Conservation (phyloP, 2,797 vertebrate species). For the Limnodromus scolopaceus region DNA sequence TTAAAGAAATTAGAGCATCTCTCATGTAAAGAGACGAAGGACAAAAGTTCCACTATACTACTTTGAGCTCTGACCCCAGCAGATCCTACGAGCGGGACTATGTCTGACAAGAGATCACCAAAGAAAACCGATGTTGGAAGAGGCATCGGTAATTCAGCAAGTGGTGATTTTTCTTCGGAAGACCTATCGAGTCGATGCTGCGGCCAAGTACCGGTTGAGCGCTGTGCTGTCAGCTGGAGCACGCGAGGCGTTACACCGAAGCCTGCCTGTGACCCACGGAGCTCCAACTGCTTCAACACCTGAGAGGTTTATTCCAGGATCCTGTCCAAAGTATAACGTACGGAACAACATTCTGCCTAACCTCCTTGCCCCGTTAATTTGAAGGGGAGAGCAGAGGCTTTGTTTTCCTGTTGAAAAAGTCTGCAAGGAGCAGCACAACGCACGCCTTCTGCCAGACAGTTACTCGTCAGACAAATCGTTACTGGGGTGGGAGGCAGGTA, state of each 20-base stretch:
- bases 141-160: neutral
- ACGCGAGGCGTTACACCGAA: accelerated
- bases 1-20: neutral
- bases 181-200: neutral
- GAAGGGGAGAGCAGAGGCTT: neutral
- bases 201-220: neutral
- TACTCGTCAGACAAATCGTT: neutral
- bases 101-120: neutral
- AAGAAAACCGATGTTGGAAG: neutral
- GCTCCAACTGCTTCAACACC: neutral
- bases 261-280: accelerated
- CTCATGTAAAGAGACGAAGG: neutral
- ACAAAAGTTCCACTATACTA: neutral
- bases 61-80: neutral
- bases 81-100: neutral
- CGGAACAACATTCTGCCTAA: neutral
- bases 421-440: neutral
- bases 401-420: accelerated
- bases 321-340: accelerated
- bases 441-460: neutral
- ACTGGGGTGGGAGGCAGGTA: neutral
- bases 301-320: neutral
- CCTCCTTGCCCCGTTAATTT: neutral
- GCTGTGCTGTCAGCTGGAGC: neutral
- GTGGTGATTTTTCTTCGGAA: neutral